A percentile compares a stretch with the other conserved stretches of the same genome.
phyloP scores from a whole-genome alignment of 1,140 invertebrate species.

The Pseudomyrmex flavicornis region DNA sequence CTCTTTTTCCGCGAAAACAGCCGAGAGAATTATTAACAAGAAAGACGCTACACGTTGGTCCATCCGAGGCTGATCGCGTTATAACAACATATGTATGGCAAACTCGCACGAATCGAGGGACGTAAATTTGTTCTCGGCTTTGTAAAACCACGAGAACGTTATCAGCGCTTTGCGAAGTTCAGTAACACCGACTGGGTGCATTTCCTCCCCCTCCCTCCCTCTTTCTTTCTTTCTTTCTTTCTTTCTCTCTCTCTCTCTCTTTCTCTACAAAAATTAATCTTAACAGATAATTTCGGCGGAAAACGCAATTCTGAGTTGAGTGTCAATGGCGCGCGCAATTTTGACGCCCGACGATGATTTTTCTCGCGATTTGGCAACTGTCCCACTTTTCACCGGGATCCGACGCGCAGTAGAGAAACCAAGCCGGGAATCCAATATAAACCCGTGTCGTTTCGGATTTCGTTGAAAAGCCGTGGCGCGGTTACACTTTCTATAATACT shows the following conservation, averaged over 20 bases:
- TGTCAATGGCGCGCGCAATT: slow-evolving; percentile 60
- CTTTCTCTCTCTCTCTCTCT: no score
- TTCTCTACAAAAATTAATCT: background rate
- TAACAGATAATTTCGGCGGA: background rate
- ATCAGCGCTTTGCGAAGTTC: background rate
- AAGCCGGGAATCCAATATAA: slow-evolving; percentile 48
- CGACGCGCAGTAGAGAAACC: slow-evolving; percentile 60
- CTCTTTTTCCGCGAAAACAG: slow-evolving; percentile 24
- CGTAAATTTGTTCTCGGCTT: background rate
- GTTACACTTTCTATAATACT: background rate
- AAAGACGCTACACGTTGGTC: background rate
- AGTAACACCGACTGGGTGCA: background rate
- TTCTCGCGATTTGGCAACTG: slow-evolving; percentile 58
- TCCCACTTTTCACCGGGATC: slow-evolving; percentile 63
- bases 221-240: no score
- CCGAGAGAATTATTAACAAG: background rate
- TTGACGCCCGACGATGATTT: slow-evolving; percentile 40
- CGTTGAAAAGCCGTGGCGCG: slow-evolving; percentile 15
- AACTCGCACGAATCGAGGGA: background rate
- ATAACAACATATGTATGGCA: background rate
- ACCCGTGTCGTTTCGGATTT: slow-evolving; percentile 60
- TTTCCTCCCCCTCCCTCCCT: background rate
- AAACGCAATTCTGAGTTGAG: background rate
- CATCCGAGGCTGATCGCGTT: slow-evolving; percentile 12
- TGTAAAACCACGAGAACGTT: background rate